Percentiles rank a stretch among this genome's conserved stretches.
phyloP scores from a whole-genome alignment of 2,797 vertebrate species.

The Lateolabrax maculatus region DNA sequence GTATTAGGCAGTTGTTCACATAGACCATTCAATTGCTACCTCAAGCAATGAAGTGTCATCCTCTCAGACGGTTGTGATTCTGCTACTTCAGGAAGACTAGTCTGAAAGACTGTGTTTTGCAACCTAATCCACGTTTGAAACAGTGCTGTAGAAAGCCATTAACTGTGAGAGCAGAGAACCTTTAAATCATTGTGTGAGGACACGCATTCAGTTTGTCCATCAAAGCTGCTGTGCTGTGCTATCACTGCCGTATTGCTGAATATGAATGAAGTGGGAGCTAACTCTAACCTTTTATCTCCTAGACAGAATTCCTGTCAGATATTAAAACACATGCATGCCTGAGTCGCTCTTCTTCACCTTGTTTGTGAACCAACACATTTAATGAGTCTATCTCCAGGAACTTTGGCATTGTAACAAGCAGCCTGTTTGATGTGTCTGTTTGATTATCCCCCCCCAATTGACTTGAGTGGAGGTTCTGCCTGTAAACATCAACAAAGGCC shows the following conservation, averaged over 20 bases:
- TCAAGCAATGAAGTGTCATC: conserved; percentile 34
- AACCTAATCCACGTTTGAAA: conserved; percentile 65
- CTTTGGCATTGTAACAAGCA: conserved; percentile 79
- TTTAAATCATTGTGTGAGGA: conserved; percentile 66
- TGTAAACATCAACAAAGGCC: conserved; percentile 78
- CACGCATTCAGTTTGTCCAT: conserved; percentile 73
- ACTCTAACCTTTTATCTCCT: conserved; percentile 75
- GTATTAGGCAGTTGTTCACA: conserved; percentile 16
- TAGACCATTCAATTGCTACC: conserved; percentile 6
- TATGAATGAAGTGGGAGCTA: conserved; percentile 73
- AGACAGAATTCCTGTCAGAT: conserved; percentile 61
- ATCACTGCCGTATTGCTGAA: conserved; percentile 70
- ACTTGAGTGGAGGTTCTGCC: conserved; percentile 66
- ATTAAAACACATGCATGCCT: conserved; percentile 68
- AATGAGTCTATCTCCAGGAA: conserved; percentile 76
- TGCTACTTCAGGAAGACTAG: conserved; percentile 26
- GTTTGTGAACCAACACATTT: conserved; percentile 77
- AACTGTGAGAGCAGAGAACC: conserved; percentile 55
- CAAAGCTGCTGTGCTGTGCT: conserved; percentile 64
- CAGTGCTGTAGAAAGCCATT: conserved; percentile 65
- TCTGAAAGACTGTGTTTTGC: conserved; percentile 48
- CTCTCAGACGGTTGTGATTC: conserved; percentile 32
- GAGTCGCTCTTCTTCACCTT: conserved; percentile 71
- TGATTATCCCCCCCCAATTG: conserved; percentile 80
- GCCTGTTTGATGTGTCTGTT: conserved; percentile 79